These are phyloP conservation scores for Dascillus cervinus DNA, from an alignment of 2,888 invertebrate species.

Conservation along the genomic window DNA sequence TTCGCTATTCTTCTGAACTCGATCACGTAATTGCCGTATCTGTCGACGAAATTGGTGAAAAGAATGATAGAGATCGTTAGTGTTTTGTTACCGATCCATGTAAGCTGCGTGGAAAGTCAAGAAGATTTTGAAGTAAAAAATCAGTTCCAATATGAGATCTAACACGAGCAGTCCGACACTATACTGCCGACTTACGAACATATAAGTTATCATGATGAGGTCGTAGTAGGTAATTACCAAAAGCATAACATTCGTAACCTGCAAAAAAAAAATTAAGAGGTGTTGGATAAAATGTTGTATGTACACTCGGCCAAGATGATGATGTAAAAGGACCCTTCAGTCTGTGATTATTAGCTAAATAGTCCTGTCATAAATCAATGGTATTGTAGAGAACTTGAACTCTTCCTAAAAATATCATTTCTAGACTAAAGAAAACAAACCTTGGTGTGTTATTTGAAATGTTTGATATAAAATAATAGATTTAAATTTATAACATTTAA, in stretches of 20 bases:
- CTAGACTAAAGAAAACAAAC: too few relatives aligned
- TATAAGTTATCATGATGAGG: not conserved
- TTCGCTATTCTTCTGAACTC: conserved; percentile 1
- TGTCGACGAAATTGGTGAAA: not conserved
- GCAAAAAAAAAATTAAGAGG: conserved; percentile 2
- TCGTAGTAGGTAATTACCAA: conserved; percentile 5
- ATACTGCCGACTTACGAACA: conserved; percentile 1
- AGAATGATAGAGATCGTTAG: not conserved
- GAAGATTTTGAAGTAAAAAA: conserved; percentile 8
- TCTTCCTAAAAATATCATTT: too few relatives aligned
- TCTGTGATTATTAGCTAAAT: too few relatives aligned
- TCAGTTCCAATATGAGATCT: conserved; percentile 1
- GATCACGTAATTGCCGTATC: conserved; percentile 7
- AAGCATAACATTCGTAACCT: conserved; percentile 2
- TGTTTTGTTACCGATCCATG: conserved; percentile 4
- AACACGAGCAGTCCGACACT: not conserved
- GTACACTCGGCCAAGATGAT: too few relatives aligned
- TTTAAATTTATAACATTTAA: too few relatives aligned
- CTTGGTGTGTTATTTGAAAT: too few relatives aligned
- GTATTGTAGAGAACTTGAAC: too few relatives aligned
- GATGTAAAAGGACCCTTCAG: too few relatives aligned
- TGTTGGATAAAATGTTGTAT: too few relatives aligned
- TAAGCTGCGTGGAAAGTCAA: conserved; percentile 5
- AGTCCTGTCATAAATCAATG: too few relatives aligned
- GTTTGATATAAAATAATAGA: too few relatives aligned